Conservation (phyloP, 1,140 invertebrate species). For the Brachionus rotundiformis region DNA sequence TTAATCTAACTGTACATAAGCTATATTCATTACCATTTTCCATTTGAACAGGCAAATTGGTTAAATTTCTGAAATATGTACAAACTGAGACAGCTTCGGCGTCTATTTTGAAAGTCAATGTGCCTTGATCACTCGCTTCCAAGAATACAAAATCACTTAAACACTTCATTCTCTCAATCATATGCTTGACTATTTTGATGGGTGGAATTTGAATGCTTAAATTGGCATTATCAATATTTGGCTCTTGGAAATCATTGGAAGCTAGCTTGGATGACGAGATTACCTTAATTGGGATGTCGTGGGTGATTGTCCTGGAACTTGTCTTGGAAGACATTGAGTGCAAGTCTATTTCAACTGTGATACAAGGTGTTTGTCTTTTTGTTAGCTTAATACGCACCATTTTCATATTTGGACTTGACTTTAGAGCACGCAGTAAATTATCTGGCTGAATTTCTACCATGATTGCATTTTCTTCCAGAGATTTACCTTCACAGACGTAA, state of each 20-base stretch:
- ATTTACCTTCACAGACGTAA: slow-evolving; percentile 47
- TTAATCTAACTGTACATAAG: slow-evolving; percentile 49
- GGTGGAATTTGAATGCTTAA: slow-evolving; percentile 45
- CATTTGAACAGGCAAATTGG: slow-evolving; percentile 12
- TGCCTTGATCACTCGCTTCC: slow-evolving; percentile 31
- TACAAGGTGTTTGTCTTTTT: slow-evolving; percentile 30
- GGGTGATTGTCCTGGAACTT: slow-evolving; percentile 39
- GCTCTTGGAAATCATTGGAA: slow-evolving; percentile 45
- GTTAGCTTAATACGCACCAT: slow-evolving; percentile 49
- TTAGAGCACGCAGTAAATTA: slow-evolving; percentile 33
- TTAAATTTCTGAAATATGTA: slow-evolving; percentile 47
- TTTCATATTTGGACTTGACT: slow-evolving; percentile 50
- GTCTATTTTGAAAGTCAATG: slow-evolving; percentile 48
- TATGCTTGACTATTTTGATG: slow-evolving; percentile 42
- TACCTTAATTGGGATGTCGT: slow-evolving; percentile 45
- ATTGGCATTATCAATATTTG: background rate
- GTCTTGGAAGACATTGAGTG: slow-evolving; percentile 46
- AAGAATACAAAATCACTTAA: slow-evolving; percentile 21
- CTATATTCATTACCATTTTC: slow-evolving; percentile 27
- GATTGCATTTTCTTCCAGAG: slow-evolving; percentile 5
- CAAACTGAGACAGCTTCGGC: slow-evolving; percentile 41
- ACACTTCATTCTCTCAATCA: slow-evolving; percentile 50
- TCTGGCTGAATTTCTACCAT: slow-evolving; percentile 39
- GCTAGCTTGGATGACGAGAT: slow-evolving; percentile 19
- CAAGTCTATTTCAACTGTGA: slow-evolving; percentile 48